Conservation (phyloP, 1,140 invertebrate genomes). For the Ips nitidus region DNA sequence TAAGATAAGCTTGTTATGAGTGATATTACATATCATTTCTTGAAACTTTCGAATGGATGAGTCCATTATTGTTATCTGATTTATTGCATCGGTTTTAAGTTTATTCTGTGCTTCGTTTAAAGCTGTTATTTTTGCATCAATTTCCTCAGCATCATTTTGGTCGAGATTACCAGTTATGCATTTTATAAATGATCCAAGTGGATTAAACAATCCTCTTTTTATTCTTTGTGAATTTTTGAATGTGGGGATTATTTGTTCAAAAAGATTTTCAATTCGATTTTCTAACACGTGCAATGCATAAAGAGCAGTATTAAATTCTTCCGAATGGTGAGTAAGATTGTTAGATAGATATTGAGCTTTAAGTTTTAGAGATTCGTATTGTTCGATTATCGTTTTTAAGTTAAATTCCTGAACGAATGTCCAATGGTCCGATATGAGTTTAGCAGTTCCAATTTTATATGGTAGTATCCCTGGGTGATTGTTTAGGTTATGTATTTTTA, state of each 20-base stretch:
- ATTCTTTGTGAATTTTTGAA: slow-evolving; percentile 2
- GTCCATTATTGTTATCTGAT: not conserved
- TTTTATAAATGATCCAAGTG: slow-evolving; percentile 26
- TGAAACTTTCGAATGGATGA: slow-evolving; percentile 1
- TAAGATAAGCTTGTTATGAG: too few species aligned
- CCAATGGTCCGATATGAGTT: too few species aligned
- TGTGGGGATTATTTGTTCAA: slow-evolving; percentile 22
- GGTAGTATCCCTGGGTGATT: not conserved
- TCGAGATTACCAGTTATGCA: slow-evolving; percentile 21
- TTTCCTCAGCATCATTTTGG: not conserved
- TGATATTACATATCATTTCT: too few species aligned
- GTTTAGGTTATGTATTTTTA: slow-evolving; percentile 7
- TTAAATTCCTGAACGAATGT: not conserved
- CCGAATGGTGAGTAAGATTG: slow-evolving; percentile 1
- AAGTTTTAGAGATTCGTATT: slow-evolving; percentile 7
- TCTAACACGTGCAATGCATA: slow-evolving; percentile 9
- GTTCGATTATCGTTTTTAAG: slow-evolving; percentile 7
- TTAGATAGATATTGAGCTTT: slow-evolving; percentile 11
- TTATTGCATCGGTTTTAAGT: too few species aligned
- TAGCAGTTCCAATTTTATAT: too few species aligned
- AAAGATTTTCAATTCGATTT: slow-evolving; percentile 16
- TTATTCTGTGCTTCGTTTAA: too few species aligned
- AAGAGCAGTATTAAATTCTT: slow-evolving; percentile 3
- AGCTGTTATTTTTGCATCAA: too few species aligned
- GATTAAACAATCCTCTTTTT: slow-evolving; percentile 24